These are phyloP conservation scores for Heliothis virescens DNA, from an alignment of 1,140 invertebrate genomes.

Conservation along the genomic window DNA sequence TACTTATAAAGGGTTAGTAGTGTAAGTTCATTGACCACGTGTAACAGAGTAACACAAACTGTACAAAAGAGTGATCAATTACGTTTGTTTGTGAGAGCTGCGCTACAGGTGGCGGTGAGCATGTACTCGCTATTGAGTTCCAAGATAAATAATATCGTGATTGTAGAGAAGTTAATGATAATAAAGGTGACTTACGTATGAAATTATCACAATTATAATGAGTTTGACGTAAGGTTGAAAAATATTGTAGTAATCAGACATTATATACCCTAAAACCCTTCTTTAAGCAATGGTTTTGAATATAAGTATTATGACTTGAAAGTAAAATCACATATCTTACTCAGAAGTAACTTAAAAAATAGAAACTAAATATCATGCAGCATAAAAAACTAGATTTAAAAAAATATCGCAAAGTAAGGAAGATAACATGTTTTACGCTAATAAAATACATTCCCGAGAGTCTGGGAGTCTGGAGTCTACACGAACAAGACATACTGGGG, in stretches of 20 bases:
- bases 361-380: slow-evolving; percentile 21
- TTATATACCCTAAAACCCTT: no score
- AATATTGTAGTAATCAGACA: neutral
- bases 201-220: no score
- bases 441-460: slow-evolving; percentile 19
- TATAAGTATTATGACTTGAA: no score
- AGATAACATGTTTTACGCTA: slow-evolving; percentile 15
- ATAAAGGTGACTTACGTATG: neutral
- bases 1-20: no score
- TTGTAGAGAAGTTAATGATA: neutral
- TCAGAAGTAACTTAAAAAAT: neutral
- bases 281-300: no score
- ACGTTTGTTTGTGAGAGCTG: neutral
- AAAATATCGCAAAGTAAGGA: slow-evolving; percentile 7
- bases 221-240: neutral
- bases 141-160: neutral
- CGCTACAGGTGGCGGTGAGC: neutral
- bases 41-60: neutral
- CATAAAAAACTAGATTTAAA: slow-evolving; percentile 4
- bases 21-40: neutral
- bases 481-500: slow-evolving; percentile 1
- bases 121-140: neutral
- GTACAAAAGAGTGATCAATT: slow-evolving; percentile 13
- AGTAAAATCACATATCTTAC: no score
- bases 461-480: slow-evolving; percentile 11